Evolutionary conservation across 2,113 vertebrate species (phyloP).

Genomic region (Clinocottus analis): DNA sequence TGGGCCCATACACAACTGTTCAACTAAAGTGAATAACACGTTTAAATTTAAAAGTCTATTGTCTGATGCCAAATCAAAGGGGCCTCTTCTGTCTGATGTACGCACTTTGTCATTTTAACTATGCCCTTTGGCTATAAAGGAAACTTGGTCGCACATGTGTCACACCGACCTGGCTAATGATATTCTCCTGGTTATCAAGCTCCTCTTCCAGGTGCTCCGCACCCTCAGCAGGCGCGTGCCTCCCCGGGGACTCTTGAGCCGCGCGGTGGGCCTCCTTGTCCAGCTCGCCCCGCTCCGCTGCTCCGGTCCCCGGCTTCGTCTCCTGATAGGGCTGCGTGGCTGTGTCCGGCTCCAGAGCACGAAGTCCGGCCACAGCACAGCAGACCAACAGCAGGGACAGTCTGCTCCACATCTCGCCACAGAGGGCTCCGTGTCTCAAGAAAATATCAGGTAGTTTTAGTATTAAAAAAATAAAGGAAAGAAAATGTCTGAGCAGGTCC

Average conservation of each 20-base stretch:
- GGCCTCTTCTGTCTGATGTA: not conserved
- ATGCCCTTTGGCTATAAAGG: no score
- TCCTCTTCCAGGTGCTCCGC: conserved; percentile 84
- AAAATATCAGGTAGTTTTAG: no score
- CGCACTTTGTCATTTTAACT: not conserved
- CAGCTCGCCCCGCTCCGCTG: not conserved
- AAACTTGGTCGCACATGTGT: no score
- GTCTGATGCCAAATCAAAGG: not conserved
- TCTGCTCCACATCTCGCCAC: conserved; percentile 47
- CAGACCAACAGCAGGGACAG: conserved; percentile 34
- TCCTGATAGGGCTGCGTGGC: not conserved
- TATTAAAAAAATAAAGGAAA: no score
- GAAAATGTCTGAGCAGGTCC: no score
- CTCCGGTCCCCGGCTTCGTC: not conserved
- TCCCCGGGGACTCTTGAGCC: not conserved
- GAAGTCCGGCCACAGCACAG: not conserved
- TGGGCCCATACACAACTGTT: not conserved
- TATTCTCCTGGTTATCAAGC: conserved; percentile 90
- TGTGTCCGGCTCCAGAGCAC: not conserved
- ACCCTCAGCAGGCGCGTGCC: not conserved
- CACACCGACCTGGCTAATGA: conserved; percentile 87
- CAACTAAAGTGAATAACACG: not conserved
- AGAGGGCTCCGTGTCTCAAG: no score
- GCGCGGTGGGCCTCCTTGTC: not conserved
- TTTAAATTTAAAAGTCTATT: no score